These are phyloP conservation scores for Diarsia brunnea DNA, from an alignment of 2,888 invertebrate species.

Conservation along the genomic window DNA sequence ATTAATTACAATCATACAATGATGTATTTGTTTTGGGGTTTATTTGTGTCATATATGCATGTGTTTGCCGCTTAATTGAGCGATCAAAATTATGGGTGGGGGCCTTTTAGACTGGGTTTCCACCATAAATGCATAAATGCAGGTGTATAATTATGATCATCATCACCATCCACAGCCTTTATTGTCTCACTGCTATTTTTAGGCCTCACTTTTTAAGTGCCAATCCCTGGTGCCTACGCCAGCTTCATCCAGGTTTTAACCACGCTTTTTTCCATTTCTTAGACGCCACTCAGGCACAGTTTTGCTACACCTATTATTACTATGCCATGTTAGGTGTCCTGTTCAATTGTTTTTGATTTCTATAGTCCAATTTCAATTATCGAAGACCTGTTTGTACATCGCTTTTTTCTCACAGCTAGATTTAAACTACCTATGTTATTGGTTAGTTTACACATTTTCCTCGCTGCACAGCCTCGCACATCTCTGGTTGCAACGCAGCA, in stretches of 20 bases:
- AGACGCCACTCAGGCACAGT: not conserved
- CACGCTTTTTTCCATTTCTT: not conserved
- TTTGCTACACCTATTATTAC: not conserved
- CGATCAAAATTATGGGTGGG: not conserved
- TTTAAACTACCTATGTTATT: not conserved
- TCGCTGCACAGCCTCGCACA: not conserved
- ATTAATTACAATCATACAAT: slow-evolving; percentile 32
- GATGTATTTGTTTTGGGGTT: slow-evolving; percentile 21
- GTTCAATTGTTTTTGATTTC: not conserved
- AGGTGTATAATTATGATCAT: not conserved
- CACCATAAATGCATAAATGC: not conserved
- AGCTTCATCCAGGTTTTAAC: not conserved
- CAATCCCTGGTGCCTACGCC: not conserved
- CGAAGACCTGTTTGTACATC: not conserved
- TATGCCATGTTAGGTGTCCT: not conserved
- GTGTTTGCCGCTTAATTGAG: not conserved
- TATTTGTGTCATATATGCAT: not conserved
- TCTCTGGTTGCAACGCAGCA: not conserved
- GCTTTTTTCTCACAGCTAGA: not conserved
- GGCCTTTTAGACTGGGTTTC: not conserved
- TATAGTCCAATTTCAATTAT: not conserved
- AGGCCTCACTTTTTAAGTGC: not conserved
- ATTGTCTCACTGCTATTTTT: not conserved
- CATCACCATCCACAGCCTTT: not conserved
- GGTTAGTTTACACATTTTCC: not conserved